These are phyloP conservation scores for Siphamia tubifer DNA, from an alignment of 2,113 vertebrate genomes.

Conservation along the genomic window DNA sequence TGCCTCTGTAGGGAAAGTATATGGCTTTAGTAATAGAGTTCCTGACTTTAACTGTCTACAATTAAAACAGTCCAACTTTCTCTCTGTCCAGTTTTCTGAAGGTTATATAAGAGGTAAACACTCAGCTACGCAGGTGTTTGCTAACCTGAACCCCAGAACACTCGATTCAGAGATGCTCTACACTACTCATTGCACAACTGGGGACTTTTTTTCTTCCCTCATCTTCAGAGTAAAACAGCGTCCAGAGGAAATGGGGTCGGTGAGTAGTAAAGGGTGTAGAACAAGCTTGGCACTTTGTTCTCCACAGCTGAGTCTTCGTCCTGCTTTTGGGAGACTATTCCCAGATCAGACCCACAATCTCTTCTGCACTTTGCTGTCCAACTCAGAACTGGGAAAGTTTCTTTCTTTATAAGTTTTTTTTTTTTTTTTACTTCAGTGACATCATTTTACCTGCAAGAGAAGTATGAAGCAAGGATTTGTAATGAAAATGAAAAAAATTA, in stretches of 20 bases:
- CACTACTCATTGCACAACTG: background rate
- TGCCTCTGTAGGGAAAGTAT: background rate
- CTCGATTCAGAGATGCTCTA: conserved; percentile 16
- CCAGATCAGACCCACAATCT: conserved; percentile 21
- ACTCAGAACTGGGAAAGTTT: conserved; percentile 33
- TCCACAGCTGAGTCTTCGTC: conserved; percentile 59
- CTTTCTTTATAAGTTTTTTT: background rate
- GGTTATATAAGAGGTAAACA: conserved; percentile 1
- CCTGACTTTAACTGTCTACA: background rate
- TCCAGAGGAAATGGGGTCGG: conserved; percentile 49
- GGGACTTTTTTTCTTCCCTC: background rate
- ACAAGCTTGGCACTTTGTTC: conserved; percentile 57
- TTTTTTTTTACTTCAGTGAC: background rate
- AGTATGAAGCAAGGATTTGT: too few relatives aligned
- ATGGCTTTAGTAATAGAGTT: too few relatives aligned
- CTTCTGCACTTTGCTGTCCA: background rate
- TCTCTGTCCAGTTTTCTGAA: background rate
- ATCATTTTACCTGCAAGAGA: background rate
- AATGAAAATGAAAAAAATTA: too few relatives aligned
- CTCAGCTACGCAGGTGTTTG: conserved; percentile 29
- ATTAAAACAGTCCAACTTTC: background rate
- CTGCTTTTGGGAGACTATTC: conserved; percentile 54
- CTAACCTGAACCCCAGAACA: conserved; percentile 12
- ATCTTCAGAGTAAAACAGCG: conserved; percentile 27
- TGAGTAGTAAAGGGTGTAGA: conserved; percentile 28